Evolutionary conservation across 2,797 vertebrate genomes (phyloP).

Genomic region (Coranthus polyacanthus): DNA sequence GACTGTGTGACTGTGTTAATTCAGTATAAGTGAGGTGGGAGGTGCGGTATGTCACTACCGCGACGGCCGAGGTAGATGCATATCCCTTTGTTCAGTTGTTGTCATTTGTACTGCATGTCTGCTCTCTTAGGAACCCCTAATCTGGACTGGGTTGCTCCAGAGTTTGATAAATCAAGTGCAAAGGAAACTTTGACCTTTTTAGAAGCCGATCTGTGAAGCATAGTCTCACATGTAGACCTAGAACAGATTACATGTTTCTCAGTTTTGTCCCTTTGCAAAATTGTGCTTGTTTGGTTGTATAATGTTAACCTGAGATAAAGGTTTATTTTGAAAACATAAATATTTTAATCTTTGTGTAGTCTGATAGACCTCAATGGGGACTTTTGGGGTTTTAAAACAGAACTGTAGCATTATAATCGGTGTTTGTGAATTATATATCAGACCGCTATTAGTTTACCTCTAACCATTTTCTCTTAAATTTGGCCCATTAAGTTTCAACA

Average conservation of each 20-base stretch:
- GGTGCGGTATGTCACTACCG: background rate
- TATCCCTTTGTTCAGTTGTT: conserved; percentile 12
- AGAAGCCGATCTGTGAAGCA: background rate
- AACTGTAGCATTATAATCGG: background rate
- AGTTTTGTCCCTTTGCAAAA: background rate
- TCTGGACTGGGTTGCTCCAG: background rate
- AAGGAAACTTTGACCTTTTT: conserved; percentile 7
- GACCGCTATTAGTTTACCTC: background rate
- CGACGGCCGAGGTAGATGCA: conserved; percentile 7
- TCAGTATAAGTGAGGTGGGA: background rate
- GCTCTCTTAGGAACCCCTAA: conserved; percentile 7
- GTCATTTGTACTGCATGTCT: conserved; percentile 3
- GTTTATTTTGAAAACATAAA: background rate
- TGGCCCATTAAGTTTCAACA: background rate
- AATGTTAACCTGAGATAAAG: background rate
- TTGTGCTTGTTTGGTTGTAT: background rate
- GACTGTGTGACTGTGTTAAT: background rate
- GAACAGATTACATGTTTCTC: background rate
- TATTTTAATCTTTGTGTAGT: no score
- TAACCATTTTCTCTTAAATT: background rate
- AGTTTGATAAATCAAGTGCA: conserved; percentile 14
- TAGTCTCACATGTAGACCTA: background rate
- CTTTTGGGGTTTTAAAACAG: background rate
- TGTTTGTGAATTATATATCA: background rate
- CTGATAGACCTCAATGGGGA: no score